phyloP scores from a whole-genome alignment of 2,797 vertebrate species.

The Octomys mimax region DNA sequence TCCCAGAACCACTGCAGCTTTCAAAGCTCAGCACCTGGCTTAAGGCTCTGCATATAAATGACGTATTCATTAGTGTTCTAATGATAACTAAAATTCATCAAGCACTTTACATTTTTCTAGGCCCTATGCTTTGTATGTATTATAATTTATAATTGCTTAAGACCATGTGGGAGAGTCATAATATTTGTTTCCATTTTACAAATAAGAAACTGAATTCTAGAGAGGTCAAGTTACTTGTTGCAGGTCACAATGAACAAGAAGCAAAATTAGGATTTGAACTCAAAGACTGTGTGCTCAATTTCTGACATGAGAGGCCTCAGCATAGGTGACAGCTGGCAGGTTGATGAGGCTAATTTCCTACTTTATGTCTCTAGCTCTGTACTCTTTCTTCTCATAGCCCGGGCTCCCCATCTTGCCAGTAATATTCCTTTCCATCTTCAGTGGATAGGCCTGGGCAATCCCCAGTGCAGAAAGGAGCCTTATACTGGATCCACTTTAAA shows the following conservation, averaged over 20 bases:
- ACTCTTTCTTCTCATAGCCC: background rate
- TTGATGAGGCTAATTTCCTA: background rate
- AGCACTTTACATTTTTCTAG: conserved; percentile 10
- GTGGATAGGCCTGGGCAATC: no score
- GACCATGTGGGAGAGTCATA: background rate
- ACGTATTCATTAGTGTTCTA: conserved; percentile 69
- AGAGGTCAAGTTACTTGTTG: background rate
- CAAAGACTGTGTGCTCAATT: background rate
- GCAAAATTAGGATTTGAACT: background rate
- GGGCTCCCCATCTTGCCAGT: background rate
- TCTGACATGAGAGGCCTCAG: background rate
- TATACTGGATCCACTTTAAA: background rate
- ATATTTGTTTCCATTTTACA: conserved; percentile 15
- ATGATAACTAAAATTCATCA: conserved; percentile 59
- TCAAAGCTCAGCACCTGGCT: conserved; percentile 66
- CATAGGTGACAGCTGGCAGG: background rate
- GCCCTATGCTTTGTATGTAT: background rate
- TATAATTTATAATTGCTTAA: conserved; percentile 3
- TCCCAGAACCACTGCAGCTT: background rate
- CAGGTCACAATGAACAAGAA: background rate
- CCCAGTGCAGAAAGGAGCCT: background rate
- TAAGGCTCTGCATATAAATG: conserved; percentile 12
- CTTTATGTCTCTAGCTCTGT: background rate
- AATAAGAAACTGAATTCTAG: conserved; percentile 25
- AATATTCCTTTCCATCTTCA: background rate